These are phyloP conservation scores for Acrobasis suavella DNA, from an alignment of 2,888 invertebrate genomes.

Conservation along the genomic window DNA sequence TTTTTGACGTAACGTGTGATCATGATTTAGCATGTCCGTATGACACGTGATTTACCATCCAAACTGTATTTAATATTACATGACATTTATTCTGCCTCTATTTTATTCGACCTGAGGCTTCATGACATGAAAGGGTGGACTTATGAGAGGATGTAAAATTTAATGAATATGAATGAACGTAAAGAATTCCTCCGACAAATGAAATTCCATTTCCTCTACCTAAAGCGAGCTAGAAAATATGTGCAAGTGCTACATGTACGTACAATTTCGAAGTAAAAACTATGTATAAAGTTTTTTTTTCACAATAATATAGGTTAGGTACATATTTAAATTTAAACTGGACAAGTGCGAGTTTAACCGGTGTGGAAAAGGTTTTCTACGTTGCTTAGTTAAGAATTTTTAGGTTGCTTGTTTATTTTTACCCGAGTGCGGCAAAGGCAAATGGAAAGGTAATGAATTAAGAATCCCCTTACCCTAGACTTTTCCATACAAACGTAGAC, in stretches of 20 bases:
- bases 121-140: conserved; percentile 3
- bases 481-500: too few relatives aligned
- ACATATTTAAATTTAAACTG: too few relatives aligned
- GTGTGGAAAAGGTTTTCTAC: too few relatives aligned
- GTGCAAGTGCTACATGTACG: background rate
- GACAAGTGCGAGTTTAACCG: too few relatives aligned
- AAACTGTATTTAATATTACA: too few relatives aligned
- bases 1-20: too few relatives aligned
- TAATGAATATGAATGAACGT: conserved; percentile 21
- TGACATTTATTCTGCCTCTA: background rate
- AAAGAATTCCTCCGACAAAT: conserved; percentile 13
- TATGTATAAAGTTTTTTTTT: too few relatives aligned
- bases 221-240: conserved; percentile 8
- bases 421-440: background rate
- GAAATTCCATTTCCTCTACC: conserved; percentile 20
- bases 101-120: background rate
- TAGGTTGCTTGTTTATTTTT: background rate
- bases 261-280: background rate
- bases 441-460: too few relatives aligned
- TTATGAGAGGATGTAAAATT: background rate
- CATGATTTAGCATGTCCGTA: too few relatives aligned
- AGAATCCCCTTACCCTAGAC: too few relatives aligned
- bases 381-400: background rate
- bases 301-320: too few relatives aligned
- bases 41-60: too few relatives aligned